phyloP scores from a whole-genome alignment of 2,797 vertebrate genomes.

The Clarias platycephalus region DNA sequence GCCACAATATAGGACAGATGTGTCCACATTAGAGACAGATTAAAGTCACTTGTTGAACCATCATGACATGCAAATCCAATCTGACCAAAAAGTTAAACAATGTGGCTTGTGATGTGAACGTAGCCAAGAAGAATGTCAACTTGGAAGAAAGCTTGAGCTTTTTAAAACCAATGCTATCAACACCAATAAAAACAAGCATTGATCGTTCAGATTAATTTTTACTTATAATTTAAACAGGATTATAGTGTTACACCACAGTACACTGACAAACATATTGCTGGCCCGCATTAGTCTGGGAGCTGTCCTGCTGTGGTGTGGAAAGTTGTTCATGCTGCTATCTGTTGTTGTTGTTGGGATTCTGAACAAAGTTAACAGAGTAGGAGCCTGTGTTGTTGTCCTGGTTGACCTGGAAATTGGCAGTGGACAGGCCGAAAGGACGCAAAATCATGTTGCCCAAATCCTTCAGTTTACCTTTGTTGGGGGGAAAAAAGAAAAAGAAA shows the following conservation, averaged over 20 bases:
- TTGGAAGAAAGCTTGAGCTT: not conserved
- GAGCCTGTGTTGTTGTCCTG: constrained; percentile 87
- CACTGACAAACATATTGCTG: not conserved
- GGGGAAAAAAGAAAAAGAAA: not conserved
- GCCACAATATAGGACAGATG: too few species aligned
- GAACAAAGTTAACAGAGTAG: constrained; percentile 94
- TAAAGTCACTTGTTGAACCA: too few species aligned
- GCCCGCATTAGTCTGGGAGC: not conserved
- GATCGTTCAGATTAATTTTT: not conserved
- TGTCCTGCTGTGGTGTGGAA: not conserved
- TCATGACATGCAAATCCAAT: too few species aligned
- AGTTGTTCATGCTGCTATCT: constrained; percentile 48
- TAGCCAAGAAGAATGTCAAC: not conserved
- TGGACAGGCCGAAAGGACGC: constrained; percentile 95
- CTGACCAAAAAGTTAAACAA: too few species aligned
- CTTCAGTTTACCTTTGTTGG: constrained; percentile 88
- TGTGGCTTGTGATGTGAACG: too few species aligned
- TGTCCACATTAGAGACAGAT: too few species aligned
- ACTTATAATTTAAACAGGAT: not conserved
- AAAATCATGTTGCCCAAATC: constrained; percentile 94
- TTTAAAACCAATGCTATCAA: not conserved
- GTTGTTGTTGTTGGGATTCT: constrained; percentile 84
- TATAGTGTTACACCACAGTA: not conserved
- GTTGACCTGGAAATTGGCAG: constrained; percentile 94
- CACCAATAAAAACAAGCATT: not conserved